Evolutionary conservation across 2,797 vertebrate genomes (phyloP).

Genomic region (Diplodus puntazzo): DNA sequence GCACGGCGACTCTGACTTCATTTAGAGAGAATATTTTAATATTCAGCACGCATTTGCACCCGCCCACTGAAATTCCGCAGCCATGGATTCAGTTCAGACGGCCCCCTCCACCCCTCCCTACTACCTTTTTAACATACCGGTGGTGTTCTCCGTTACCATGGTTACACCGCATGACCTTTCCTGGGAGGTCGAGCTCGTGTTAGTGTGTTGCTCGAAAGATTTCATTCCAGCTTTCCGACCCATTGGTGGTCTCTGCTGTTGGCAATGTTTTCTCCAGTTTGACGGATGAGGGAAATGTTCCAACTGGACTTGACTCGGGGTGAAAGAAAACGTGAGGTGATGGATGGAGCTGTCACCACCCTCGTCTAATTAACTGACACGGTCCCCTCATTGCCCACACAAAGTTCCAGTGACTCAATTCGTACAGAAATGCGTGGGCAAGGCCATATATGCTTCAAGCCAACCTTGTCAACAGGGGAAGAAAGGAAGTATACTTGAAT

Average conservation of each 20-base stretch:
- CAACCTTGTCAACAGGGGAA: conserved; percentile 6
- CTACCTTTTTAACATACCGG: conserved; percentile 75
- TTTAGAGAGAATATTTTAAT: conserved; percentile 70
- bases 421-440: conserved; percentile 44
- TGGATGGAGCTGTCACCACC: conserved; percentile 72
- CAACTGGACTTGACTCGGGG: conserved; percentile 61
- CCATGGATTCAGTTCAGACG: conserved; percentile 58
- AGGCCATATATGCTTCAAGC: conserved; percentile 40
- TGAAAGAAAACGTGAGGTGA: conserved; percentile 72
- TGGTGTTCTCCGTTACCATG: conserved; percentile 77
- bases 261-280: conserved; percentile 59
- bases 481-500: conserved; percentile 32
- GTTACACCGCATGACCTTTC: conserved; percentile 77
- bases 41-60: conserved; percentile 70
- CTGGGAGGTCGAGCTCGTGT: conserved; percentile 74
- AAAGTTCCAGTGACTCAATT: conserved; percentile 59
- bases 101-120: conserved; percentile 27
- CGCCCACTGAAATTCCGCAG: conserved; percentile 68
- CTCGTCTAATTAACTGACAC: conserved; percentile 77
- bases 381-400: conserved; percentile 58
- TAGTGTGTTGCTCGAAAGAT: conserved; percentile 69
- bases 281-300: conserved; percentile 75
- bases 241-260: conserved; percentile 69
- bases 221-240: conserved; percentile 56
- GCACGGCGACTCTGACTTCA: conserved; percentile 59